Evolutionary conservation across 2,888 invertebrate genomes (phyloP).

Genomic region (Hesperia comma): DNA sequence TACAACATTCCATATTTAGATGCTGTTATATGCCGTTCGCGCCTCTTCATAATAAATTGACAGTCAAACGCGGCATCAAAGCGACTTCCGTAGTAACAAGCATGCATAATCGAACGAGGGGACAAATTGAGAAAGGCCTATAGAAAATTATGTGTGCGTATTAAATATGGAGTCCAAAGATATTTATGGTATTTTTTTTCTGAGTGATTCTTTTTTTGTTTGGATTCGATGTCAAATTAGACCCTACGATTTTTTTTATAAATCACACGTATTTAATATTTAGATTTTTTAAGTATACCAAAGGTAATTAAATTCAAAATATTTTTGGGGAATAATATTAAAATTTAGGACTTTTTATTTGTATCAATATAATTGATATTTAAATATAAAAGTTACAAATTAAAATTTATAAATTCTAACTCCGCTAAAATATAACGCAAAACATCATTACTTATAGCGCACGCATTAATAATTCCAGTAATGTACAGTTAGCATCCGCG

Average conservation of each 20-base stretch:
- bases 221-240: no score
- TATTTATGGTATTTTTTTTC: background rate
- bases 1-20: no score
- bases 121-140: background rate
- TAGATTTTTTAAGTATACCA: no score
- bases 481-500: constrained; percentile 46
- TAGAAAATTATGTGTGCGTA: background rate
- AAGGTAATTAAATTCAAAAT: no score
- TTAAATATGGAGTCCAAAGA: background rate
- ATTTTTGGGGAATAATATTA: no score
- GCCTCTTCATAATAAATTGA: constrained; percentile 6
- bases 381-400: background rate
- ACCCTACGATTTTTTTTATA: no score
- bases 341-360: no score
- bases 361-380: no score
- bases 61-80: constrained; percentile 11
- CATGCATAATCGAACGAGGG: constrained; percentile 5
- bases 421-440: background rate
- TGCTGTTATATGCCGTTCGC: background rate
- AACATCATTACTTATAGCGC: constrained; percentile 33
- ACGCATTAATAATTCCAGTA: constrained; percentile 60
- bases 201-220: no score
- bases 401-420: background rate
- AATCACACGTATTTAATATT: no score
- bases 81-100: constrained; percentile 8